Conservation (phyloP, 2,797 vertebrate species). For the Apogon talboti region DNA sequence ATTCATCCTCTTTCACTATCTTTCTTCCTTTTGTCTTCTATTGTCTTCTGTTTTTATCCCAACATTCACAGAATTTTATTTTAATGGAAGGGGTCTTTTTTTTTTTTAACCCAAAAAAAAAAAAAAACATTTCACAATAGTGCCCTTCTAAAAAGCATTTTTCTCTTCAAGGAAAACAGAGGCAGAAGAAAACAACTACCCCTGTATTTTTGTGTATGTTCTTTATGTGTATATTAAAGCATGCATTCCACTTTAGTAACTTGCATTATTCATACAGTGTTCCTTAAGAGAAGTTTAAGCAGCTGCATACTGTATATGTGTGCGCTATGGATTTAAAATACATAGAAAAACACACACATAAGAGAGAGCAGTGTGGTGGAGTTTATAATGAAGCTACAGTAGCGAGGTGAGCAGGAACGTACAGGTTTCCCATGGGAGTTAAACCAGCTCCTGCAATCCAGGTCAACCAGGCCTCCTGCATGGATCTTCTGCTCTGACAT, state of each 20-base stretch:
- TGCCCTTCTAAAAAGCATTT: background rate
- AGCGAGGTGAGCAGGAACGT: constrained; percentile 30
- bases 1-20: constrained; percentile 48
- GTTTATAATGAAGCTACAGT: constrained; percentile 49
- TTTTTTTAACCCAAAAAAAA: background rate
- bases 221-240: constrained; percentile 38
- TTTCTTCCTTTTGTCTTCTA: constrained; percentile 35
- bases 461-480: constrained; percentile 47
- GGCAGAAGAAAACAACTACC: constrained; percentile 43
- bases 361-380: constrained; percentile 2
- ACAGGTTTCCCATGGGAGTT: constrained; percentile 39
- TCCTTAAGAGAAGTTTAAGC: constrained; percentile 41
- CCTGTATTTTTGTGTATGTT: constrained; percentile 35
- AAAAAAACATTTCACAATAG: constrained; percentile 40
- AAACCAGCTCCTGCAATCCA: constrained; percentile 41
- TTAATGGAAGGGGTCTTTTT: constrained; percentile 29
- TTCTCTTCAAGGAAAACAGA: background rate
- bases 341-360: constrained; percentile 24
- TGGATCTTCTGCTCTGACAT: constrained; percentile 18
- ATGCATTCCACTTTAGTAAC: constrained; percentile 47
- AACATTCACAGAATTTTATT: constrained; percentile 25
- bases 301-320: constrained; percentile 13
- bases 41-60: constrained; percentile 39
- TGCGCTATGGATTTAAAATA: constrained; percentile 34
- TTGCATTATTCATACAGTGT: constrained; percentile 62